Percentiles rank a stretch among this genome's conserved stretches.
Evolutionary conservation across 2,888 invertebrate species (phyloP).

Genomic region (Rhodophaea formosa): DNA sequence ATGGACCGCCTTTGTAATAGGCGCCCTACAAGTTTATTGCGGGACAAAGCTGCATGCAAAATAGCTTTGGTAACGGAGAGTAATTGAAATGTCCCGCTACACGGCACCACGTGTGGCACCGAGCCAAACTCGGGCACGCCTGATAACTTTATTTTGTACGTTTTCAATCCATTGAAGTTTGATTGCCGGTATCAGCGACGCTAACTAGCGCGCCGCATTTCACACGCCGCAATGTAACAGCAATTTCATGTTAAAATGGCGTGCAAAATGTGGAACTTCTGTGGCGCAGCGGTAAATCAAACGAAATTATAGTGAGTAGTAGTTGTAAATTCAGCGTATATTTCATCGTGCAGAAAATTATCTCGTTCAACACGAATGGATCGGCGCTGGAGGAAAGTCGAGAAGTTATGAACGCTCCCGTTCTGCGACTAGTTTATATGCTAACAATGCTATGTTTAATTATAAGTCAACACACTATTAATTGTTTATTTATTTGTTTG

Average conservation of each 20-base stretch:
- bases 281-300: conserved; percentile 58
- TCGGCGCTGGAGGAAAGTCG: conserved; percentile 37
- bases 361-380: conserved; percentile 53
- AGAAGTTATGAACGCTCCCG: conserved; percentile 20
- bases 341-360: conserved; percentile 56
- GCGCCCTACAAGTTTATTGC: conserved; percentile 37
- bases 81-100: conserved; percentile 56
- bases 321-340: conserved; percentile 47
- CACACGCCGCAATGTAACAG: conserved; percentile 34
- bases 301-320: conserved; percentile 52
- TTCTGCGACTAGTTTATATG: not conserved
- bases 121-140: conserved; percentile 43
- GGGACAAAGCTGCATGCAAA: conserved; percentile 47
- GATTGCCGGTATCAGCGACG: conserved; percentile 35
- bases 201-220: conserved; percentile 37
- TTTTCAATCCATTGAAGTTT: conserved; percentile 41
- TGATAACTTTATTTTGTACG: conserved; percentile 37
- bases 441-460: not conserved
- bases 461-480: not conserved
- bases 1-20: conserved; percentile 43
- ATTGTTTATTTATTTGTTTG: too few species aligned
- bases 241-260: conserved; percentile 55
- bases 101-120: conserved; percentile 50
- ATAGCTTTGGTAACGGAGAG: conserved; percentile 38
- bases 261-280: conserved; percentile 52